Base-by-base conservation (phyloP, 2,113 vertebrate genomes). In the Rattus rattus region DNA sequence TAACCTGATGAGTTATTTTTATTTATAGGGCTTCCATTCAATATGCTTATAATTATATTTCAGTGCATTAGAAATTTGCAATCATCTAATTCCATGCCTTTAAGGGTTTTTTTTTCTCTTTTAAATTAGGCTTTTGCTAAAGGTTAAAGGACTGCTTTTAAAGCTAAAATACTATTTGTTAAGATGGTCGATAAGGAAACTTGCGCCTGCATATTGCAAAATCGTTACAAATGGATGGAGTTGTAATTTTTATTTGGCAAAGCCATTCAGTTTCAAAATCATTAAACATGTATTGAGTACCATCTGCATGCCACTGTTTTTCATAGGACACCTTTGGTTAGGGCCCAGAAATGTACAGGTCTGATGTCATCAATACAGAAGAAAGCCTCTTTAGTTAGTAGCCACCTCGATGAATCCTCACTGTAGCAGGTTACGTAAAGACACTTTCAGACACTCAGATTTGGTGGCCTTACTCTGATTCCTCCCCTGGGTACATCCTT, bases 1-100 rank as follows among this genome's bases (percentile, higher is more conserved):
- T 87, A 96, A 96, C 91, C 81, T 95, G 96, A 98, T 97, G 97
- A 98, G 96, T 94, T 97, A 96, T 97, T 98, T 97, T 98, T 97
- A 98, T 97, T 97, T 97, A 95, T 96, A 97, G 94, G 65, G 81
- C 91, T 94, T 89, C 88, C 52, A 91, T 96, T 97, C 96, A 96
- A 22, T 95, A 86, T 96, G 94, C 83, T 97, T 93, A 94, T 96
- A 92, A 96, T 97, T 98, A 97, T 92, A 93, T 92, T 95, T 89
- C 86, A 89, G 81, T 59, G 91, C 91, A 89, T 22, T 96, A 87
- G 88, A 97, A 96, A 90, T 96, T 94, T n/a, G 86, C 91, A 97
- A 94, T 97, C 95, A 96, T 91, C 93, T 97, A 75, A 94, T 96
- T 97, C 75, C 59, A 90, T 90, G 72, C 69, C 94, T 97, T 96